Evolutionary conservation across 2,888 invertebrate species (phyloP).

Genomic region (Aphodius sticticus): DNA sequence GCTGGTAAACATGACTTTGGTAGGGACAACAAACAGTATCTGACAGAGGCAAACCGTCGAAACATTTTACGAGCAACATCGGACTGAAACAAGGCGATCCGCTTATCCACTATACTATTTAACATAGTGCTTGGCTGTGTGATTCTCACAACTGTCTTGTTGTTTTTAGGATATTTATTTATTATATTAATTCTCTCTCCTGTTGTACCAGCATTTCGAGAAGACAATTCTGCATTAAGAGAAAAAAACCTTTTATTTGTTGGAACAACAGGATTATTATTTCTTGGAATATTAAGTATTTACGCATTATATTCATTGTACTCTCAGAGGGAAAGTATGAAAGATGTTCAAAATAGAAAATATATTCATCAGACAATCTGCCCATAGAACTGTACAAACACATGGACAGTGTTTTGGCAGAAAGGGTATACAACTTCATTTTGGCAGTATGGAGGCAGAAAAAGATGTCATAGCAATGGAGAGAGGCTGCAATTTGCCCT

Average conservation of each 20-base stretch:
- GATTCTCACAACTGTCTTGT: constrained; percentile 46
- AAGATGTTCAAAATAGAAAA: constrained; percentile 18
- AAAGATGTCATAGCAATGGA: too few species aligned
- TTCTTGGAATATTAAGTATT: constrained; percentile 51
- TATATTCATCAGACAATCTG: constrained; percentile 22
- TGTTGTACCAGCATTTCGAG: constrained; percentile 50
- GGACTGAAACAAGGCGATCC: too few species aligned
- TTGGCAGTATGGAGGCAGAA: too few species aligned
- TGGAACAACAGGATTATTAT: constrained; percentile 52
- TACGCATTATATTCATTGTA: constrained; percentile 52
- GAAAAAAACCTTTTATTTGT: constrained; percentile 43
- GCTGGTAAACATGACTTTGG: too few species aligned
- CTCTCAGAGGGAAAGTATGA: constrained; percentile 9
- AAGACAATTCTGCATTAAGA: background rate
- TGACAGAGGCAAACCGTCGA: too few species aligned
- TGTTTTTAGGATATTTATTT: constrained; percentile 50
- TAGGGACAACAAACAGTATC: too few species aligned
- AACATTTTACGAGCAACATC: too few species aligned
- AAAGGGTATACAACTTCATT: too few species aligned
- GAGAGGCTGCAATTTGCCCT: too few species aligned
- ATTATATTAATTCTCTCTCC: constrained; percentile 53
- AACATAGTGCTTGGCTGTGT: constrained; percentile 48
- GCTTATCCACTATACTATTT: too few species aligned
- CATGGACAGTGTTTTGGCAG: too few species aligned
- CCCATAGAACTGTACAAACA: too few species aligned